Evolutionary conservation across 2,888 invertebrate genomes (phyloP).

Genomic region (Pachycephus smyrnensis): DNA sequence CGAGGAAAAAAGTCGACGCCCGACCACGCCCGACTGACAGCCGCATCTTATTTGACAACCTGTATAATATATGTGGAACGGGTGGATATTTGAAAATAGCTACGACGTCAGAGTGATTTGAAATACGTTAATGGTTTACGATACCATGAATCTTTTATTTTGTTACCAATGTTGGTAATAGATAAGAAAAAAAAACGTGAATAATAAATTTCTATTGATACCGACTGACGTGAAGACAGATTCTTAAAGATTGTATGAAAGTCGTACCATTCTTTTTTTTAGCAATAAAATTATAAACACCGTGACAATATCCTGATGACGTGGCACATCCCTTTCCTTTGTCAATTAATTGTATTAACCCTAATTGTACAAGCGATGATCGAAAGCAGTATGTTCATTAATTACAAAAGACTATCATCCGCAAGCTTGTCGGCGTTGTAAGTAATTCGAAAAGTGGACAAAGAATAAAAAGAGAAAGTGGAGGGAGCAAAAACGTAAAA

Average conservation of each 20-base stretch:
- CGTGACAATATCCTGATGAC: not conserved
- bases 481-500: not conserved
- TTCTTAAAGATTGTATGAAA: not conserved
- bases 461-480: not conserved
- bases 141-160: not conserved
- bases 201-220: not conserved
- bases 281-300: not conserved
- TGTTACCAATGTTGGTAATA: not conserved
- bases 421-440: not conserved
- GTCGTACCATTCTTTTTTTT: not conserved
- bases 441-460: not conserved
- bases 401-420: not conserved
- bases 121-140: not conserved
- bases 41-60: constrained; percentile 1
- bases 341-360: not conserved
- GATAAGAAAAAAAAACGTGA: not conserved
- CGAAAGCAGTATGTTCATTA: not conserved
- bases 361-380: not conserved
- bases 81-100: not conserved
- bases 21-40: not conserved
- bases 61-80: not conserved
- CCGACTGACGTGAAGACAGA: not conserved
- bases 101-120: not conserved
- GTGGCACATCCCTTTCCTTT: not conserved
- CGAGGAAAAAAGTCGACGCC: not conserved